Percentiles rank a stretch among this genome's conserved stretches.
Evolutionary conservation across 2,113 vertebrate species (phyloP).

Genomic region (Plecturocebus donacophilus): DNA sequence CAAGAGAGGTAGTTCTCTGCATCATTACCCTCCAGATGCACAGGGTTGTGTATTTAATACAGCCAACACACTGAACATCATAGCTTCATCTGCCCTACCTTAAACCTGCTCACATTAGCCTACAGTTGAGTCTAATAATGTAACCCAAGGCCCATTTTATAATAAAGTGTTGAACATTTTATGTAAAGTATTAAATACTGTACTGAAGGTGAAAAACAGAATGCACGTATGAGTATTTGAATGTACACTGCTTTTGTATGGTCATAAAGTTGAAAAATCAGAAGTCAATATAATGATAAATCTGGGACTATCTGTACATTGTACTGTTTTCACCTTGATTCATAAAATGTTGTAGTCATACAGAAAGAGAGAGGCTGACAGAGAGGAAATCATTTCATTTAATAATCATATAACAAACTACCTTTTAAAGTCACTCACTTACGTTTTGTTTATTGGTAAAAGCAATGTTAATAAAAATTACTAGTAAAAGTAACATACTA

Average conservation of each 20-base stretch:
- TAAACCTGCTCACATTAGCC: neutral
- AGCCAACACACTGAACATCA: neutral
- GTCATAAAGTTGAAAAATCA: neutral
- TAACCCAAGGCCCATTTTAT: neutral
- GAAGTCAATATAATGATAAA: neutral
- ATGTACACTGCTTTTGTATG: neutral
- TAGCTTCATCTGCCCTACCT: neutral
- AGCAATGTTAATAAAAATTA: neutral
- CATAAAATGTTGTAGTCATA: neutral
- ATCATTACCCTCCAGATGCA: no score
- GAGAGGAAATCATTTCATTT: neutral
- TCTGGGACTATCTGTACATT: neutral
- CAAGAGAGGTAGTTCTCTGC: no score
- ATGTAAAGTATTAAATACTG: neutral
- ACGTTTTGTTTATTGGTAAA: constrained; percentile 2
- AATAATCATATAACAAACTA: neutral
- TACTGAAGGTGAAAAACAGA: neutral
- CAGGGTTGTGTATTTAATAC: neutral
- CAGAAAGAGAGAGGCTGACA: no score
- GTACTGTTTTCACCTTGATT: neutral
- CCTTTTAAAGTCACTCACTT: neutral
- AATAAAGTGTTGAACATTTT: neutral
- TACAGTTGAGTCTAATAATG: neutral
- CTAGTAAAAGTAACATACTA: neutral
- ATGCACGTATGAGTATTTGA: neutral